Base-by-base conservation (phyloP, 2,888 invertebrate species). In the Ellobium chinense region DNA sequence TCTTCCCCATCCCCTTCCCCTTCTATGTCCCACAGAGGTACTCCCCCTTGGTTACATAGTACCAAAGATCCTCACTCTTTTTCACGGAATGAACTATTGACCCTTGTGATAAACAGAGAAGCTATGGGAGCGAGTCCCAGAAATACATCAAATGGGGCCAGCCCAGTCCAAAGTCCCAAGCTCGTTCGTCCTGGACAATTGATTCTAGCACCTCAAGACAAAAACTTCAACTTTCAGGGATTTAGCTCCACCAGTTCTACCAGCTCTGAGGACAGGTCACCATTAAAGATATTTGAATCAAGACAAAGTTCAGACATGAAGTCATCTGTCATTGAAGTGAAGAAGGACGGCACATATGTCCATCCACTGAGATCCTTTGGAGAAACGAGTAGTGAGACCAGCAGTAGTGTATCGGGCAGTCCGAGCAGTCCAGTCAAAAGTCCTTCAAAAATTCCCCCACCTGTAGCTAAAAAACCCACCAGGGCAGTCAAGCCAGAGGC, bases 191-290 rank as follows among this genome's bases (percentile, higher is more conserved):
- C 86, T 29, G 85, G 83, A 27, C 82, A 85, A 65, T 79, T 90
- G 27, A 87, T 89, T 63, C 81, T 89, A 27, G 87, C 86, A 31
- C 86, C 88, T 36, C 85, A 86, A 70, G 89, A 89, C 29, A 89
- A 88, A 78, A 85, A 85, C 54, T 88, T 86, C 68, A 74, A 85
- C 58, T 87, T 87, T 68, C 87, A 88, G 80, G 87, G 87, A 62
- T 88, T 84, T 37, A 84, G 88, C 29, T 88, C 87, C 1, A 84
- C 87, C 37, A 88, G 88, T 77, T 85, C 86, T 12, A 84, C 85
- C 1, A 86, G 85, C 63, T 86, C 87, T 36, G 85, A 87, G 29
- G 83, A 86, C 46, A 85, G 82, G 31, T 83, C 82, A n/a, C 78
- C 82, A 2, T 46, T 80, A 14, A 73, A 72, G 24, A 58, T 77